phyloP scores from a whole-genome alignment of 1,140 invertebrate genomes.

The Bradynema listronoti region DNA sequence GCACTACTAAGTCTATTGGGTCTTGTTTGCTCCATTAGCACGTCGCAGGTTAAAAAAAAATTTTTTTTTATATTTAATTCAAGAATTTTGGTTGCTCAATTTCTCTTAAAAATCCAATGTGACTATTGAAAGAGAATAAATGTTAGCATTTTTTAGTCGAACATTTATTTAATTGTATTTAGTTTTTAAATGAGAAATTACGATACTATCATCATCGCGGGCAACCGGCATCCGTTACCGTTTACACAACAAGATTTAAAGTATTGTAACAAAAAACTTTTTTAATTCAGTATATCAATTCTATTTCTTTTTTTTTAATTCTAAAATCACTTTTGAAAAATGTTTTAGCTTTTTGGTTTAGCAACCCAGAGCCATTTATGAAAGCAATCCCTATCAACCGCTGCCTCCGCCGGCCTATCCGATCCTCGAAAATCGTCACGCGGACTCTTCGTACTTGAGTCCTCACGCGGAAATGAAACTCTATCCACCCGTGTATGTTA shows the following conservation, averaged over 20 bases:
- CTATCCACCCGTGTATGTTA: conserved; percentile 53
- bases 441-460: conserved; percentile 40
- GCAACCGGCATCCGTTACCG: conserved; percentile 44
- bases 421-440: conserved; percentile 50
- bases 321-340: conserved; percentile 10
- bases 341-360: conserved; percentile 24
- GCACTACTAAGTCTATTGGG: conserved; percentile 41
- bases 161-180: conserved; percentile 9
- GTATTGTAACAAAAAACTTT: conserved; percentile 16
- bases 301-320: neutral
- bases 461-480: conserved; percentile 55
- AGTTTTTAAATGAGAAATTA: conserved; percentile 47
- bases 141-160: neutral
- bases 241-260: conserved; percentile 49
- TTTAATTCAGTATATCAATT: conserved; percentile 24
- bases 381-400: conserved; percentile 55
- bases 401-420: conserved; percentile 55
- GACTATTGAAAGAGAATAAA: neutral
- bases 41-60: conserved; percentile 40
- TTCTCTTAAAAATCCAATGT: neutral
- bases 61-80: neutral
- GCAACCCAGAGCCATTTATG: conserved; percentile 52
- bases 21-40: conserved; percentile 40
- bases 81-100: neutral
- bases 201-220: conserved; percentile 44